Evolutionary conservation across 2,888 invertebrate species (phyloP).

Genomic region (Limnephilus marmoratus): DNA sequence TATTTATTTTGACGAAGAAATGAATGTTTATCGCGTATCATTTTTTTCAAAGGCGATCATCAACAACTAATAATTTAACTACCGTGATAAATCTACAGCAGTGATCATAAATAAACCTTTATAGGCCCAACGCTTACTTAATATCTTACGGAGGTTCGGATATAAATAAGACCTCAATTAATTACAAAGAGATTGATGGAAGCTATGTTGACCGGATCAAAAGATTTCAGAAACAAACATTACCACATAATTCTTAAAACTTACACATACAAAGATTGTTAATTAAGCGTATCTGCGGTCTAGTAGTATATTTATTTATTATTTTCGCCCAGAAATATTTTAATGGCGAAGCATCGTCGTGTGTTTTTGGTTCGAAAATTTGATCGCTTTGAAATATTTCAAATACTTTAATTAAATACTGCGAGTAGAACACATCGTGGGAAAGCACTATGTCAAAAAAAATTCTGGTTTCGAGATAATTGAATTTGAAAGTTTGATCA

Average conservation of each 20-base stretch:
- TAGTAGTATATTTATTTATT: neutral
- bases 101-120: neutral
- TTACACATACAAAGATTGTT: neutral
- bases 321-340: no score
- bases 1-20: neutral
- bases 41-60: neutral
- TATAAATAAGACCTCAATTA: neutral
- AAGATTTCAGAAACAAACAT: neutral
- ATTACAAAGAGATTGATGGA: neutral
- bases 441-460: no score
- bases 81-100: conserved; percentile 2
- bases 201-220: neutral
- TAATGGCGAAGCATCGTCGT: no score
- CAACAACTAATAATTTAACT: neutral
- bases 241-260: neutral
- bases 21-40: neutral
- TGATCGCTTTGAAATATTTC: no score
- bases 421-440: no score
- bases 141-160: neutral
- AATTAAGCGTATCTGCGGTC: neutral
- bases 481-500: no score
- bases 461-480: no score
- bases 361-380: no score
- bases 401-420: no score
- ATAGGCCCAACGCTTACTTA: neutral